phyloP scores from a whole-genome alignment of 2,797 vertebrate species.

The Setipinna tenuifilis region DNA sequence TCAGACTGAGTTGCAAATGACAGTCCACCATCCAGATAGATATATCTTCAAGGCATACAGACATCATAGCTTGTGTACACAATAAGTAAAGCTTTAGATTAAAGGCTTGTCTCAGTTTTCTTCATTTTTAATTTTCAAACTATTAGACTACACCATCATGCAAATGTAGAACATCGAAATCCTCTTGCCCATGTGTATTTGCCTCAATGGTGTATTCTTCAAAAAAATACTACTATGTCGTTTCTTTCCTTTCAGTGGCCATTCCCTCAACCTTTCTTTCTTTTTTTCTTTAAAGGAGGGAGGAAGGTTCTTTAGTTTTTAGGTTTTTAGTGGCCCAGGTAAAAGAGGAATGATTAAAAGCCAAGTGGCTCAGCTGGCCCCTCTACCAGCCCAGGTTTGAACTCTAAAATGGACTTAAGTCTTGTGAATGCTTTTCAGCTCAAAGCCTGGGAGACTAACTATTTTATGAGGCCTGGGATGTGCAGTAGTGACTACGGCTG shows the following conservation, averaged over 20 bases:
- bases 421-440: constrained; percentile 57
- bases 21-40: too few relatives aligned
- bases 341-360: constrained; percentile 62
- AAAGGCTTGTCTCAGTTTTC: background rate
- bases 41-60: too few relatives aligned
- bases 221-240: background rate
- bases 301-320: constrained; percentile 49
- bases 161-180: background rate
- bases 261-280: background rate
- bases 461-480: constrained; percentile 65
- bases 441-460: constrained; percentile 64
- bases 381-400: constrained; percentile 57
- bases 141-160: background rate
- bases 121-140: background rate
- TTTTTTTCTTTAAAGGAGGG: constrained; percentile 19
- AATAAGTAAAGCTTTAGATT: too few relatives aligned
- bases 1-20: too few relatives aligned
- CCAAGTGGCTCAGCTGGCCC: constrained; percentile 56
- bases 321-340: constrained; percentile 43
- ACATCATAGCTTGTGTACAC: too few relatives aligned
- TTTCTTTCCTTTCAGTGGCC: constrained; percentile 6
- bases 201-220: background rate
- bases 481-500: constrained; percentile 55
- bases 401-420: constrained; percentile 56
- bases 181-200: too few relatives aligned